Evolutionary conservation across 2,888 invertebrate species (phyloP).

Genomic region (Hirtodrosophila histrioides): DNA sequence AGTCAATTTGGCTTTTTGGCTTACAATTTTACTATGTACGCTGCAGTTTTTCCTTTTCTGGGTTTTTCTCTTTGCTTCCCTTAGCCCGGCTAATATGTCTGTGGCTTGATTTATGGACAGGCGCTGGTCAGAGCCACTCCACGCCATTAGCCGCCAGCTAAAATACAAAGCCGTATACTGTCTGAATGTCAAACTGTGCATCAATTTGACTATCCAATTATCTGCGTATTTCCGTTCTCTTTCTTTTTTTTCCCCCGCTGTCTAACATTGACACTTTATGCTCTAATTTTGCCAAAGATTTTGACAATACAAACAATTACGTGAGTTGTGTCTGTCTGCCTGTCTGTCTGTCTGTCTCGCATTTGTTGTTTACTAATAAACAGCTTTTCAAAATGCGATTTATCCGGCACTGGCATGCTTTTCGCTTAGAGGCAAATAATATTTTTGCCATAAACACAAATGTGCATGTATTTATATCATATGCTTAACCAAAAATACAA

Average conservation of each 20-base stretch:
- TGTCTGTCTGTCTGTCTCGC: constrained; percentile 35
- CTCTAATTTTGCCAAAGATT: constrained; percentile 10
- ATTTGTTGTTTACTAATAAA: constrained; percentile 33
- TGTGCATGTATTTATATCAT: background rate
- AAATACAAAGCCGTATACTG: constrained; percentile 37
- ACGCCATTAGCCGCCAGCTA: constrained; percentile 51
- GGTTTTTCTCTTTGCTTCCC: constrained; percentile 5
- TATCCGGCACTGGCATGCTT: background rate
- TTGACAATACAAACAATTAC: constrained; percentile 28
- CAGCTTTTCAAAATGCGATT: constrained; percentile 9
- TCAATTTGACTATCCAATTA: constrained; percentile 60
- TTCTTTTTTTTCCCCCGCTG: background rate
- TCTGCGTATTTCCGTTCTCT: constrained; percentile 23
- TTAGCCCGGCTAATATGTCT: constrained; percentile 57
- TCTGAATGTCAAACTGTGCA: constrained; percentile 54
- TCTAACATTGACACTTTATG: constrained; percentile 23
- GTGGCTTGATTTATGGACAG: constrained; percentile 67
- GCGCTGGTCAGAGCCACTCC: constrained; percentile 35
- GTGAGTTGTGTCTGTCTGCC: constrained; percentile 26
- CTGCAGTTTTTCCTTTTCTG: constrained; percentile 37
- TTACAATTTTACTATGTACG: constrained; percentile 64
- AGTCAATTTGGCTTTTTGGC: constrained; percentile 69
- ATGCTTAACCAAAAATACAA: too few species aligned
- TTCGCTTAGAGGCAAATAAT: background rate
- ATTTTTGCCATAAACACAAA: constrained; percentile 2